phyloP scores from a whole-genome alignment of 2,113 vertebrate genomes.

The Pseudorhombus dupliciocellatus region DNA sequence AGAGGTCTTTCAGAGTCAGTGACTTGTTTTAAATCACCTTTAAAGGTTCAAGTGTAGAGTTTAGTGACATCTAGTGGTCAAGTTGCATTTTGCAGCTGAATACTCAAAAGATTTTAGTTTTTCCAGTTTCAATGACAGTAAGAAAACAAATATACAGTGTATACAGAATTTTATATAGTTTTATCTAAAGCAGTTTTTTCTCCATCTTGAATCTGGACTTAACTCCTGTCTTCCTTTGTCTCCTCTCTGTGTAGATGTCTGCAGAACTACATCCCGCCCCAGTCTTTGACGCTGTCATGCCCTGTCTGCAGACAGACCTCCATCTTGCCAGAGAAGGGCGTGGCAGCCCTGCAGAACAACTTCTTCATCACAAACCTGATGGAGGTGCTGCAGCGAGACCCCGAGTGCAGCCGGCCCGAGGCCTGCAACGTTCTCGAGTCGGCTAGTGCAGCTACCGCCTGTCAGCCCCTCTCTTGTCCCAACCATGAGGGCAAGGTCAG shows the following conservation, averaged over 20 bases:
- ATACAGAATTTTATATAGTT: too few relatives aligned
- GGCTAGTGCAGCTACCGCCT: conserved; percentile 82
- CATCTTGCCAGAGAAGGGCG: conserved; percentile 92
- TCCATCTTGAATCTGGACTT: background rate
- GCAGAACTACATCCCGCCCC: conserved; percentile 94
- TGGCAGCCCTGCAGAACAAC: conserved; percentile 93
- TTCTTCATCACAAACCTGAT: conserved; percentile 98
- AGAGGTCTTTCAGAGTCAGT: background rate
- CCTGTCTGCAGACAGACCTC: conserved; percentile 95
- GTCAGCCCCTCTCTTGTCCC: conserved; percentile 89
- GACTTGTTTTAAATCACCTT: too few relatives aligned
- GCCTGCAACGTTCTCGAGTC: conserved; percentile 84
- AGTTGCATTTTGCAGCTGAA: too few relatives aligned
- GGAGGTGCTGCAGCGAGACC: conserved; percentile 91
- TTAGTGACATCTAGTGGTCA: too few relatives aligned
- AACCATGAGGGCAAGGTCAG: conserved; percentile 89
- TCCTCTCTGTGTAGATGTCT: conserved; percentile 82
- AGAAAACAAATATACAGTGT: too few relatives aligned
- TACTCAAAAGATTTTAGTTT: too few relatives aligned
- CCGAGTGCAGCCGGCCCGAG: conserved; percentile 81
- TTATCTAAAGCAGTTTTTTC: background rate
- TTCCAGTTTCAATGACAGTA: too few relatives aligned
- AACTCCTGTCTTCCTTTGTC: background rate
- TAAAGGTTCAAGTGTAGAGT: too few relatives aligned
- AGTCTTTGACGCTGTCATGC: conserved; percentile 92